Evolutionary conservation across 1,140 invertebrate genomes (phyloP), one percentile per base, ranked within the genome.

Genomic region (Drosophila sturtevanti): DNA sequence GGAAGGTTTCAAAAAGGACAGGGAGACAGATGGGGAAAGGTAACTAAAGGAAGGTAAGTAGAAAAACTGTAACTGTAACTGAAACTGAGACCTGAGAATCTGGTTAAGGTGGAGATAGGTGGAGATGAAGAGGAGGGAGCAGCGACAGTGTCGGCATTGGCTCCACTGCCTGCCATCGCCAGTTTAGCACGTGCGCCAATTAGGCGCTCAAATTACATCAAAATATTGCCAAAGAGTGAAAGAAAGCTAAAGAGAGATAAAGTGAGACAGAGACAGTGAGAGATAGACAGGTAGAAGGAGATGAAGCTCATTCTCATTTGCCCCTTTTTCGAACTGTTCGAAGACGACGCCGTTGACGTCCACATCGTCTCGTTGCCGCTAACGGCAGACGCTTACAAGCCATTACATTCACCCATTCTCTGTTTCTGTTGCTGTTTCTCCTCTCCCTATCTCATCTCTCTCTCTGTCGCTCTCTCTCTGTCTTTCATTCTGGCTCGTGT

Each of bases 121-220:
- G 14, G 9, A 38, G 34, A 34, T 14, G 2, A 18, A 10, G n/a
- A 24, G 44, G 58, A 14, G 38, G 9, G 12, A 31, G 44, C 18
- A 55, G 24, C 22, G 12, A 22, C 14, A 11, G 14, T 6, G 6
- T 31, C 27, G 27, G 27, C 27, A 31, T 31, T 31, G 27, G 27
- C 27, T 31, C 16, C 27, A 35, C 58, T 70, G 73, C 61, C 72
- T 77, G 73, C 61, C 68, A 67, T 64, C 68, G 65, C 72, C 68
- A 67, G 69, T 79, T 79, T 80, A 75, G 71, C 84, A 82, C 84
- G 84, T 89, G 84, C 84, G 84, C 79, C 84, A 89, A 89, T 84
- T 89, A 89, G 77, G 81, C 71, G 79, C 79, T 84, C 80, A 89
- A 89, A 89, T 89, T 89, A 89, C 85, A 89, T 89, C 85, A 89